Percentiles rank a stretch among this genome's conserved stretches.
These are phyloP conservation scores for Odontothrips loti DNA, from an alignment of 2,888 invertebrate species.

Conservation along the genomic window DNA sequence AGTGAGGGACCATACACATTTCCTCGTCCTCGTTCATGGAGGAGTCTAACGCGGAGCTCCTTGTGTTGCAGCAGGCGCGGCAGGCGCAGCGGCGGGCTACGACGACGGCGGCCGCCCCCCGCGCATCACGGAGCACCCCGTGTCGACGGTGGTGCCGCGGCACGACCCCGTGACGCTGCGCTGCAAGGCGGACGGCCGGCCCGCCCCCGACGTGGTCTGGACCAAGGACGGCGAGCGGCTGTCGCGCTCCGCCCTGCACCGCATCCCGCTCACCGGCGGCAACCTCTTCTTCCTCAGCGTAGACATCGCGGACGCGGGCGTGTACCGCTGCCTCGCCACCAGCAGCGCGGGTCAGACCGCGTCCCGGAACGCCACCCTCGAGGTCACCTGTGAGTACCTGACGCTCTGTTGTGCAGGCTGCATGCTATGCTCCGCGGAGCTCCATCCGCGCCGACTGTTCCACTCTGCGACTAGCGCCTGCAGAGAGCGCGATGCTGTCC, in stretches of 20 bases:
- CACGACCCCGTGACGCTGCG: conserved; percentile 28
- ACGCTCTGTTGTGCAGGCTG: neutral
- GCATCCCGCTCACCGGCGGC: conserved; percentile 3
- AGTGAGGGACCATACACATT: no score
- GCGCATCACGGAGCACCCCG: conserved; percentile 31
- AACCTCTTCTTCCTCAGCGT: conserved; percentile 19
- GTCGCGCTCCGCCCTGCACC: neutral
- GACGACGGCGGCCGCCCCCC: conserved; percentile 20
- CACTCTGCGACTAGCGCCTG: neutral
- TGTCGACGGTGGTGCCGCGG: conserved; percentile 29
- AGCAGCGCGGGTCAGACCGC: neutral
- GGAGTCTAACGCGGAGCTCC: neutral
- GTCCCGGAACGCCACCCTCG: neutral
- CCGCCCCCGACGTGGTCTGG: conserved; percentile 27
- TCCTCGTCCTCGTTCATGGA: no score
- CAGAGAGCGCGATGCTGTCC: neutral
- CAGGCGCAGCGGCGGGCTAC: neutral
- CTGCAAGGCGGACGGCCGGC: conserved; percentile 30
- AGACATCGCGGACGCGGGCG: conserved; percentile 4
- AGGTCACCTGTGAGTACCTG: conserved; percentile 10
- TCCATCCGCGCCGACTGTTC: neutral
- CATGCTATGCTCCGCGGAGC: neutral
- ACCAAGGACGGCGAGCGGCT: conserved; percentile 10
- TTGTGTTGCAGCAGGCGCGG: neutral
- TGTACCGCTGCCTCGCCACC: neutral